Evolutionary conservation across 2,888 invertebrate species (phyloP), one percentile per base, ranked within the genome.

Genomic region (Coenonympha glycerion): DNA sequence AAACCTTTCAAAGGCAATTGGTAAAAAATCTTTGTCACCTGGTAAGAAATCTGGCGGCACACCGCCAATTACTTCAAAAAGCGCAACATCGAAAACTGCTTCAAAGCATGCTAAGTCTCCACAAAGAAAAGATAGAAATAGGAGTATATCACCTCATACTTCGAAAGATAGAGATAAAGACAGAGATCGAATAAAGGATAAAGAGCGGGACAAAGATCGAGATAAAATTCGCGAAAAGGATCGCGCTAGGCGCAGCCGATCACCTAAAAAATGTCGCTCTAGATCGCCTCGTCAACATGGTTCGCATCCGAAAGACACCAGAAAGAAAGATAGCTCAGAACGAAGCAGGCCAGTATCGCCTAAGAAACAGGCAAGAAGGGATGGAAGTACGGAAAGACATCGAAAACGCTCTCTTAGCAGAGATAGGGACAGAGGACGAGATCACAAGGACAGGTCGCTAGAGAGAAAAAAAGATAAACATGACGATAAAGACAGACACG

Each of bases 401-500:
- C 73, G 79, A 56, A 87, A 87, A 57, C 68, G 76, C 53, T 81
- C 87, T 36, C 55, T 63, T 21, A 77, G 82, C 53, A 84, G 87
- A 64, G 89, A 89, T 41, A 85, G 87, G 63, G 91, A 82, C 60
- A 87, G 82, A 75, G 89, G 81, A 48, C 86, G 73, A 62, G 90
- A 73, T 61, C 81, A 80, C 56, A 89, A 83, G 68, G 87, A 85
- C 63, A 83, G 72, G 64, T 89, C 75, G 53, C 69, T 80, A 64
- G 89, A 88, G 61, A 75, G 80, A 57, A 76, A 88, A 50, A 88
- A 89, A 67, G 82, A 87, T 52, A 88, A 88, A 66, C 81, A 88
- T 62, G 88, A 89, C 53, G 89, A 89, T 39, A 87, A 89, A 67
- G 90, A 90, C 60, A 79, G 89, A 65, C 85, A 91, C 57, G 92